A percentile compares a stretch with the other conserved stretches of the same genome.
phyloP scores from a whole-genome alignment of 2,113 vertebrate species.

The Vombatus ursinus region DNA sequence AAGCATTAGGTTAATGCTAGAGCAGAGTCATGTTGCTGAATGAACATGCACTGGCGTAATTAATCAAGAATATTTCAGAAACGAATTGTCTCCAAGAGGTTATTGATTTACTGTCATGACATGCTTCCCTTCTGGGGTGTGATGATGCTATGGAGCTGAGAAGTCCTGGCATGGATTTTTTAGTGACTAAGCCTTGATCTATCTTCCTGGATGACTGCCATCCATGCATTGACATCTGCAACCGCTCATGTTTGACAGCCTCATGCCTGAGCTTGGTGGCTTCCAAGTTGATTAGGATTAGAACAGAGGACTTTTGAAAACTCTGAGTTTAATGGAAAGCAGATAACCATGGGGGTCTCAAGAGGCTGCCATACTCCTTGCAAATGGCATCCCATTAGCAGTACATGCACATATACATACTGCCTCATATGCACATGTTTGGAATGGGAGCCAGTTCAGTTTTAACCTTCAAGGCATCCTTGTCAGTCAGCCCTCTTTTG shows the following conservation, averaged over 20 bases:
- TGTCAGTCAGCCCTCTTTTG: constrained; percentile 22
- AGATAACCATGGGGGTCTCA: constrained; percentile 79
- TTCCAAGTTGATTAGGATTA: constrained; percentile 85
- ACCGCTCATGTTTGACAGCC: constrained; percentile 85
- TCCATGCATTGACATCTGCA: constrained; percentile 84
- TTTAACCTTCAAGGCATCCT: constrained; percentile 62
- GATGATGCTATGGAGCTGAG: constrained; percentile 73
- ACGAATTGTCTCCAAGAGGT: constrained; percentile 78
- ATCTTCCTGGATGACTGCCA: constrained; percentile 82
- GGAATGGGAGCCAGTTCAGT: constrained; percentile 56
- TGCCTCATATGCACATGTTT: neutral
- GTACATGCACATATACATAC: neutral
- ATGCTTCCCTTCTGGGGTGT: constrained; percentile 78
- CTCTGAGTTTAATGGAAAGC: constrained; percentile 82
- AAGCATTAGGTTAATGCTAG: constrained; percentile 85
- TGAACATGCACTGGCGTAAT: constrained; percentile 82
- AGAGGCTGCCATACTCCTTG: constrained; percentile 72
- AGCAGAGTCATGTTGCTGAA: constrained; percentile 80
- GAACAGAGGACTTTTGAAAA: constrained; percentile 76
- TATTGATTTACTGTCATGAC: constrained; percentile 86
- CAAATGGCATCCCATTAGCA: constrained; percentile 65
- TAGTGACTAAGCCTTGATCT: constrained; percentile 84
- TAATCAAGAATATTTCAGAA: constrained; percentile 87
- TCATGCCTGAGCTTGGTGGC: constrained; percentile 83
- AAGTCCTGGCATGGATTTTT: constrained; percentile 81